These are phyloP conservation scores for Cenopis cana DNA, from an alignment of 2,888 invertebrate genomes.

Conservation along the genomic window DNA sequence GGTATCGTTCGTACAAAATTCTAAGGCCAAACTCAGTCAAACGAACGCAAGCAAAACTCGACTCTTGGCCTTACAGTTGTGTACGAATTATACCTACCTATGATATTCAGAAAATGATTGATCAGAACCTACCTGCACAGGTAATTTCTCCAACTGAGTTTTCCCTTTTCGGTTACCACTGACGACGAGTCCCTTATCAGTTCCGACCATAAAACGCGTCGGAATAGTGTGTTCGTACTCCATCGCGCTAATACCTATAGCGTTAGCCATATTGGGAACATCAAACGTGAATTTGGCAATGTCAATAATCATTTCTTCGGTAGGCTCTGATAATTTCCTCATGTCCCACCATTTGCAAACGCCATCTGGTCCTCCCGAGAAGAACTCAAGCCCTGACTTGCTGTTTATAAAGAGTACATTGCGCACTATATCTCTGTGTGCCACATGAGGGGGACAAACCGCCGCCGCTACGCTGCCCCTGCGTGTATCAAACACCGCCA, in stretches of 20 bases:
- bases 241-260: conserved; percentile 86
- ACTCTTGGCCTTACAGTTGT: too few relatives aligned
- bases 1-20: too few relatives aligned
- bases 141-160: conserved; percentile 87
- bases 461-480: conserved; percentile 89
- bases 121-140: conserved; percentile 75
- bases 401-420: conserved; percentile 95
- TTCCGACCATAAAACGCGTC: conserved; percentile 90
- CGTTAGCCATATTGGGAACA: conserved; percentile 78
- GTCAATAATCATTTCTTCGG: conserved; percentile 88
- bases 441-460: conserved; percentile 89
- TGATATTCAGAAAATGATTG: too few relatives aligned
- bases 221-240: conserved; percentile 91
- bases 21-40: too few relatives aligned
- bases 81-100: too few relatives aligned
- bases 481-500: conserved; percentile 90
- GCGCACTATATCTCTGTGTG: conserved; percentile 94
- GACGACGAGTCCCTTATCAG: conserved; percentile 87
- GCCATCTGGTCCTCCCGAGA: conserved; percentile 96
- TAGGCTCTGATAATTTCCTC: conserved; percentile 86
- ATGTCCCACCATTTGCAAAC: conserved; percentile 93
- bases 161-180: conserved; percentile 90
- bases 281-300: conserved; percentile 83
- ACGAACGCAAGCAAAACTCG: too few relatives aligned
- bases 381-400: conserved; percentile 96